A percentile compares a stretch with the other conserved stretches of the same genome.
phyloP scores from a whole-genome alignment of 2,888 invertebrate species.

The Drosophila demipolita region DNA sequence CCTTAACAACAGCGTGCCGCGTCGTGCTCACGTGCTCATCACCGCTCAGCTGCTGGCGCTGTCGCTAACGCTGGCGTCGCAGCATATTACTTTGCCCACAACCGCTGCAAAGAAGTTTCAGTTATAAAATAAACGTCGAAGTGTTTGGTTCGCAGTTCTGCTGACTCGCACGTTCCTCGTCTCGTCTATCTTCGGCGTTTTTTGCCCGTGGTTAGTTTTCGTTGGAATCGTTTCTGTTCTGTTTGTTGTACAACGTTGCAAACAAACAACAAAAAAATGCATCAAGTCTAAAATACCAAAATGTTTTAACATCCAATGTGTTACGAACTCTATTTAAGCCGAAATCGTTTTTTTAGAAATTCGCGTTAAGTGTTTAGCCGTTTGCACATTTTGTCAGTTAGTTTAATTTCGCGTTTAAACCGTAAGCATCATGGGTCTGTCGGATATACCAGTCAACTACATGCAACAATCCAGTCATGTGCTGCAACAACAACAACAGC shows the following conservation, averaged over 20 bases:
- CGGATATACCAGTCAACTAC: constrained; percentile 80
- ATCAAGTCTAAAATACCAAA: constrained; percentile 54
- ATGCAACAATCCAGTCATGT: constrained; percentile 71
- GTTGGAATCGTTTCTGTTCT: constrained; percentile 38
- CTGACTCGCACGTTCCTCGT: constrained; percentile 34
- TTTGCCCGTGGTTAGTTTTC: constrained; percentile 32
- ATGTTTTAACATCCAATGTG: constrained; percentile 61
- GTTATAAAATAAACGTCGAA: constrained; percentile 69
- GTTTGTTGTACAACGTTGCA: constrained; percentile 57
- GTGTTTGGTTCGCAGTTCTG: constrained; percentile 62
- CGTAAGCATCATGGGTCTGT: constrained; percentile 77
- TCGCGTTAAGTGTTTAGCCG: constrained; percentile 38
- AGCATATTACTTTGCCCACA: constrained; percentile 50
- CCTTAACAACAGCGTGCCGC: background rate
- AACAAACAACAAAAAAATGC: constrained; percentile 35
- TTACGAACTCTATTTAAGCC: constrained; percentile 51
- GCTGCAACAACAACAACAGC: constrained; percentile 49
- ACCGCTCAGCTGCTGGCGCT: constrained; percentile 52
- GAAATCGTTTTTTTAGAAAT: constrained; percentile 32
- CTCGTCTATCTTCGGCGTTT: constrained; percentile 33
- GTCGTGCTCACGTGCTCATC: constrained; percentile 46
- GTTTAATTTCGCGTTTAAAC: constrained; percentile 21
- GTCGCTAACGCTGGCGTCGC: constrained; percentile 29
- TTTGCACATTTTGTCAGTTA: constrained; percentile 36
- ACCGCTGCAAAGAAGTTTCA: constrained; percentile 63